Evolutionary conservation across 1,140 invertebrate species (phyloP).

Genomic region (Drosophila littoralis): DNA sequence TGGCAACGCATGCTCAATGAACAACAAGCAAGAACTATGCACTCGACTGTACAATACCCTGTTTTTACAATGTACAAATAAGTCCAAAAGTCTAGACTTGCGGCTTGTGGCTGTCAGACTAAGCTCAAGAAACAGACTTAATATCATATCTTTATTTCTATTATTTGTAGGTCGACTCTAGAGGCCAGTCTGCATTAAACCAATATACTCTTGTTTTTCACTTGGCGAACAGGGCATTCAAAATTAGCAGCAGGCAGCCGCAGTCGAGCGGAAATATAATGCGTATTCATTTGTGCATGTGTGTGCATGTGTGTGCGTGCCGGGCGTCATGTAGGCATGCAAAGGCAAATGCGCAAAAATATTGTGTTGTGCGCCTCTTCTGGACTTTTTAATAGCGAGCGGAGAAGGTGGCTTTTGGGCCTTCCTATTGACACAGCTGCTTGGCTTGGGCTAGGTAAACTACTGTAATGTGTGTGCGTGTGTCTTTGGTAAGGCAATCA

Average conservation of each 20-base stretch:
- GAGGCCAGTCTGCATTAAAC: not conserved
- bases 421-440: conserved; percentile 70
- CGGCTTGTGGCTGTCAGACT: too few species aligned
- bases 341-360: conserved; percentile 53
- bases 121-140: too few species aligned
- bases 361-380: conserved; percentile 22
- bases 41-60: not conserved
- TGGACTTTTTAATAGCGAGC: conserved; percentile 13
- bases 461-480: conserved; percentile 3
- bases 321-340: conserved; percentile 50
- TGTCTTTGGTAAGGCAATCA: conserved; percentile 52
- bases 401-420: conserved; percentile 29
- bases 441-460: conserved; percentile 13
- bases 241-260: conserved; percentile 44
- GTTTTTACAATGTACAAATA: not conserved
- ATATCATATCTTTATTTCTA: too few species aligned
- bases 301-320: conserved; percentile 31
- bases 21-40: conserved; percentile 26
- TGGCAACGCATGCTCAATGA: conserved; percentile 61
- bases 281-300: conserved; percentile 45
- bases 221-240: not conserved
- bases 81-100: too few species aligned
- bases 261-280: conserved; percentile 77
- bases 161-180: too few species aligned
- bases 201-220: not conserved